Conservation (phyloP, 1,140 invertebrate species). For the Drosophila neocordata region DNA sequence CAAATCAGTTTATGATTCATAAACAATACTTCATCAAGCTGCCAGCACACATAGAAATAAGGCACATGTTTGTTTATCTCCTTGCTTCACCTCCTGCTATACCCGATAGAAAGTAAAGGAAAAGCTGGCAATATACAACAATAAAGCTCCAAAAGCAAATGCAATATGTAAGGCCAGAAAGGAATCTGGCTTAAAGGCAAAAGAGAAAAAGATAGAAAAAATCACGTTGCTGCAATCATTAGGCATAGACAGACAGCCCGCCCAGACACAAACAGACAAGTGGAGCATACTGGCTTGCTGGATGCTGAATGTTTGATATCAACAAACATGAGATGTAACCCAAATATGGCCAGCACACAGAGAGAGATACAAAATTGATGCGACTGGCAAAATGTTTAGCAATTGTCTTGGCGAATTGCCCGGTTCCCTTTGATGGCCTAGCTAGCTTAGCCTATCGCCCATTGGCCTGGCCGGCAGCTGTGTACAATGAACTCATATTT, state of each 20-base stretch:
- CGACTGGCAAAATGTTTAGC: constrained; percentile 47
- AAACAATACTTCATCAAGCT: constrained; percentile 78
- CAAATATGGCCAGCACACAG: constrained; percentile 47
- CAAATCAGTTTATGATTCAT: constrained; percentile 77
- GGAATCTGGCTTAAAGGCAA: constrained; percentile 15
- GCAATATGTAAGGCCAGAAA: constrained; percentile 26
- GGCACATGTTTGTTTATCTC: constrained; percentile 48
- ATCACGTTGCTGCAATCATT: constrained; percentile 76
- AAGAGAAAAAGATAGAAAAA: constrained; percentile 13
- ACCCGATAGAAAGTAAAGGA: constrained; percentile 3
- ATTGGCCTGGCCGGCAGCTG: constrained; percentile 1
- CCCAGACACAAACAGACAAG: neutral
- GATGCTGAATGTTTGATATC: constrained; percentile 47
- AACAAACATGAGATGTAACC: constrained; percentile 47
- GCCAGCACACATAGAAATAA: constrained; percentile 30
- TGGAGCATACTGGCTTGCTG: neutral
- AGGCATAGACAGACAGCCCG: constrained; percentile 33
- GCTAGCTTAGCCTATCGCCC: too few relatives aligned
- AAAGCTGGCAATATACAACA: constrained; percentile 25
- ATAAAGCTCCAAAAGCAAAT: constrained; percentile 59
- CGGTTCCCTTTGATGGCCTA: neutral
- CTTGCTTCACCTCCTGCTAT: too few relatives aligned
- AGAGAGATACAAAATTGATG: constrained; percentile 45
- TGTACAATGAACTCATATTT: constrained; percentile 57
- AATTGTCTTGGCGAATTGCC: constrained; percentile 69